Conservation (phyloP, 2,888 invertebrate species). For the Tachina lurida region DNA sequence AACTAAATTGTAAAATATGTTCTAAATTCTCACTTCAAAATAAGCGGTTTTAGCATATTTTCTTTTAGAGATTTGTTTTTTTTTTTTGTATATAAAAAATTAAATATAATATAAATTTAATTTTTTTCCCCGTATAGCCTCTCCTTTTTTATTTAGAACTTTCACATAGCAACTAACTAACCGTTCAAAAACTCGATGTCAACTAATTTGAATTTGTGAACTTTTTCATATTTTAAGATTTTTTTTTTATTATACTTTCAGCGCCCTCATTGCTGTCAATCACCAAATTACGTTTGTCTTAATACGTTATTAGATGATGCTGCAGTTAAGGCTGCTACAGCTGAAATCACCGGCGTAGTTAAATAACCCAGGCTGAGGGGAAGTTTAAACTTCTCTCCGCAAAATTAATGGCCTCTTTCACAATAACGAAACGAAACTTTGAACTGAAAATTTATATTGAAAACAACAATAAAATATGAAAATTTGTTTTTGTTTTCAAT, state of each 20-base stretch:
- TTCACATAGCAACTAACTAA: slow-evolving; percentile 30
- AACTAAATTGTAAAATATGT: not conserved
- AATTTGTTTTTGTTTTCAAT: too few relatives aligned
- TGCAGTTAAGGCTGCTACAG: not conserved
- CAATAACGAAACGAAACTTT: too few relatives aligned
- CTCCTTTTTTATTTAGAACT: slow-evolving; percentile 7
- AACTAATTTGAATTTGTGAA: slow-evolving; percentile 62
- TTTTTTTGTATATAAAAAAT: too few relatives aligned
- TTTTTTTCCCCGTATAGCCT: not conserved
- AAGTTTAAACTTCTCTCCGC: too few relatives aligned
- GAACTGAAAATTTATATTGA: too few relatives aligned
- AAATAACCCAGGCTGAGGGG: too few relatives aligned
- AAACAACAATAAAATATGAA: too few relatives aligned
- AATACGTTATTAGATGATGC: not conserved
- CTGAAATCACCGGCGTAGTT: not conserved
- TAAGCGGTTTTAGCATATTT: not conserved
- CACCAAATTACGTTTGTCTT: slow-evolving; percentile 26
- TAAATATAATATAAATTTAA: too few relatives aligned
- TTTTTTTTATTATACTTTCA: slow-evolving; percentile 22
- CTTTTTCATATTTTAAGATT: slow-evolving; percentile 55
- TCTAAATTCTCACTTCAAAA: too few relatives aligned
- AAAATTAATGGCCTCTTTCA: too few relatives aligned
- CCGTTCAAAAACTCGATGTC: slow-evolving; percentile 57
- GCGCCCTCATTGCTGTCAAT: slow-evolving; percentile 20
- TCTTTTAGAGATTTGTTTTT: not conserved